Evolutionary conservation across 2,888 invertebrate species (phyloP), one percentile per base, ranked within the genome.

Genomic region (Junonia oenone): DNA sequence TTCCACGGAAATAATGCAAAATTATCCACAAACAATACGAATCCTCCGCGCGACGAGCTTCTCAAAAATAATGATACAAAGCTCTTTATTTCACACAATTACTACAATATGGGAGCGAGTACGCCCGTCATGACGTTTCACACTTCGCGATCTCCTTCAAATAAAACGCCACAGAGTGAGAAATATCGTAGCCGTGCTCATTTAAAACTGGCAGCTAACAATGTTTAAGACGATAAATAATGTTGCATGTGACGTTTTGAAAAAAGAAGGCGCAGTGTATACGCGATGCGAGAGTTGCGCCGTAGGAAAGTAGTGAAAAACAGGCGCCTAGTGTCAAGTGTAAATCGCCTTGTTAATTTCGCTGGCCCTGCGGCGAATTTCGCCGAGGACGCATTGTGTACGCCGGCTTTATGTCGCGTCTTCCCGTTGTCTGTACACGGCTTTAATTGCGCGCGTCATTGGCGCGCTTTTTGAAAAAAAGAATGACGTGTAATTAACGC

Each of bases 271-370:
- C 67, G 61, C 59, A 66, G 72, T 73, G 69, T 72, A 68, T 67
- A 70, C 73, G 66, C 65, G 65, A 66, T 68, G 68, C 64, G 68
- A 67, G 71, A 72, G 75, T 69, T 69, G 67, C 65, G 66, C 67
- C 45, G 69, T 73, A 72, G 75, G 75, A 83, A 81, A 83, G 82
- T 82, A 81, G 84, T 82, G 80, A 78, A 87, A 88, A 85, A 80
- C 83, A 84, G 80, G 70, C 76, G 77, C 78, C 83, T 83, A 83
- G 88, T 87, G 89, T 86, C 87, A 88, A 90, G 90, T 86, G 87
- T 89, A 91, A 90, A 91, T 91, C 90, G 88, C 89, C 90, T 91
- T 90, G 90, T 91, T 91, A 90, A 91, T 90, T 90, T 90, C 78
- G 73, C 79, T 76, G 75, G 79, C 76, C 90, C 89, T 84, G 91